phyloP scores from a whole-genome alignment of 2,113 vertebrate genomes.

The Carassius gibelio region DNA sequence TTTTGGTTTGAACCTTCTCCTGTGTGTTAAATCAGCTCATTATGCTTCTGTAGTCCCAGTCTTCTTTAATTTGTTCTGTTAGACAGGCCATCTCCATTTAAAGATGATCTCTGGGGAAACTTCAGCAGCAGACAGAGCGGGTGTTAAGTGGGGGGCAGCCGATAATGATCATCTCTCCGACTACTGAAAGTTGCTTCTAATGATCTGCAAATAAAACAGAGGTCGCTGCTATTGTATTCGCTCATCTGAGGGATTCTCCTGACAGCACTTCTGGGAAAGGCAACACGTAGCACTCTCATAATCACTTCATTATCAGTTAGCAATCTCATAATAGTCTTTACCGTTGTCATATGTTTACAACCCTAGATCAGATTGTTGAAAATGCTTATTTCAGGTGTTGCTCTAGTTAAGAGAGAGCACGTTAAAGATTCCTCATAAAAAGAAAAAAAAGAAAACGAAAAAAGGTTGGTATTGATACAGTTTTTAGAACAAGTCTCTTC shows the following conservation, averaged over 20 bases:
- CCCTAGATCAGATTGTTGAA: not conserved
- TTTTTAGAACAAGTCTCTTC: no score
- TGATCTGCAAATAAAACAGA: conserved; percentile 46
- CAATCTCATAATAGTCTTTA: not conserved
- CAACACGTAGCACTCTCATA: conserved; percentile 2
- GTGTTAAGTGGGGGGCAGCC: conserved; percentile 46
- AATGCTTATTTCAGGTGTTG: not conserved
- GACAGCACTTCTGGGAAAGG: not conserved
- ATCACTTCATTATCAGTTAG: conserved; percentile 35
- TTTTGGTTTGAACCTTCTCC: conserved; percentile 37
- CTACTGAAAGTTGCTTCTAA: conserved; percentile 45
- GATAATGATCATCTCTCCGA: conserved; percentile 45
- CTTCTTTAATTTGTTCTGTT: conserved; percentile 41
- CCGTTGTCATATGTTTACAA: not conserved
- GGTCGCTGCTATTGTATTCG: not conserved
- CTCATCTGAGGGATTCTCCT: not conserved
- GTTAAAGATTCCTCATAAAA: no score
- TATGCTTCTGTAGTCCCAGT: conserved; percentile 34
- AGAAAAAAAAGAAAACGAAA: no score
- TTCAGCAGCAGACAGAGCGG: conserved; percentile 16
- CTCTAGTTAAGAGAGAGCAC: not conserved
- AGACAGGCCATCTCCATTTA: conserved; percentile 31
- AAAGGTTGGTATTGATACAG: no score
- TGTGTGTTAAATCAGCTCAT: conserved; percentile 47
- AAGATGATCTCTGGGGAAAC: conserved; percentile 43